These are phyloP conservation scores for Protobothrops flavoviridis DNA, from an alignment of 2,113 vertebrate genomes.

Conservation along the genomic window DNA sequence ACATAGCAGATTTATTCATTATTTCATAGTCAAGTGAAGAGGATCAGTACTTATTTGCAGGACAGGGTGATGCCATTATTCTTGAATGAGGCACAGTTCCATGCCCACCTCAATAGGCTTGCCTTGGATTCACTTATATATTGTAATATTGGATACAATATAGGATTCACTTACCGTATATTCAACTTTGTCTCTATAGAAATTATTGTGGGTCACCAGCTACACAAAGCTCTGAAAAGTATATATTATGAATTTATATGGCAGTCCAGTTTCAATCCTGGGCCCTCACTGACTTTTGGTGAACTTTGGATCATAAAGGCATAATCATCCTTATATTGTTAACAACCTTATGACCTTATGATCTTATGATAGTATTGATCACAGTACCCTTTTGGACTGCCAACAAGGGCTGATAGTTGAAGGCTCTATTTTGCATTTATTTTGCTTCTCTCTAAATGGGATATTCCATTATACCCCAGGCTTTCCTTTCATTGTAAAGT, in stretches of 20 bases:
- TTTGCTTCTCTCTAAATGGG: neutral
- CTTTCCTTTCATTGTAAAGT: neutral
- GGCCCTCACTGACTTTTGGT: neutral
- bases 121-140: neutral
- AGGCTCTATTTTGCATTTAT: neutral
- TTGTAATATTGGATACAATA: neutral
- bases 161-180: neutral
- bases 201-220: neutral
- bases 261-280: neutral
- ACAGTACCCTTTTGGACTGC: neutral
- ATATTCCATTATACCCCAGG: neutral
- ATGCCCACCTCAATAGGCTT: neutral
- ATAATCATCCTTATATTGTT: neutral
- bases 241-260: neutral
- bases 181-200: neutral
- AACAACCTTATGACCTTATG: neutral
- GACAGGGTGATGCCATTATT: neutral
- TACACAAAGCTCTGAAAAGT: neutral
- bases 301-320: neutral
- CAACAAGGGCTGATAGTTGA: neutral
- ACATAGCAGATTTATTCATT: neutral
- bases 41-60: neutral
- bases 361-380: neutral
- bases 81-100: neutral
- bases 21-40: neutral